Evolutionary conservation across 2,113 vertebrate species (phyloP).

Genomic region (Plestiodon gilberti): DNA sequence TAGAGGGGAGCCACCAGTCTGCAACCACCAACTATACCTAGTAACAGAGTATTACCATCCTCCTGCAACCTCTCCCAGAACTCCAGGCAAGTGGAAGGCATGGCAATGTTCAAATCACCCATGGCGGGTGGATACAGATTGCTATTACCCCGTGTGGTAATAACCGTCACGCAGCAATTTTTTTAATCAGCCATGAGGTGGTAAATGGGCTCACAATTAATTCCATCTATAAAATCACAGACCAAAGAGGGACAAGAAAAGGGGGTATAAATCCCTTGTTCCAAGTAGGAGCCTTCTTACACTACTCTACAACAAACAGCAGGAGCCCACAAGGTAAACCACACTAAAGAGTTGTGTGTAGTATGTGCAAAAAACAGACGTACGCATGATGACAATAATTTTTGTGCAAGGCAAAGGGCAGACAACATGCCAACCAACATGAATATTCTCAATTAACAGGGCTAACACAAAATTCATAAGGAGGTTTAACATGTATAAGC

Average conservation of each 20-base stretch:
- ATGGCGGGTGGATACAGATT: not conserved
- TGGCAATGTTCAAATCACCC: not conserved
- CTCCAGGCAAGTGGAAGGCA: not conserved
- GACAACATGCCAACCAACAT: not conserved
- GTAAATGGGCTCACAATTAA: not conserved
- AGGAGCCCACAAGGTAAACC: not conserved
- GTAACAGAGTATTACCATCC: no score
- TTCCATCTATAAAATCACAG: not conserved
- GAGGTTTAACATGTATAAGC: not conserved
- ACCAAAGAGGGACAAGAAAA: no score
- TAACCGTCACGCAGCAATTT: not conserved
- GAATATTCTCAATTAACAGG: not conserved
- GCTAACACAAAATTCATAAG: not conserved
- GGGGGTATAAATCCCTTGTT: not conserved
- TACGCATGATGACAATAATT: not conserved
- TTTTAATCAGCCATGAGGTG: not conserved
- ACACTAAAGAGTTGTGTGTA: not conserved
- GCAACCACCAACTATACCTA: no score
- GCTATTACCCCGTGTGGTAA: not conserved
- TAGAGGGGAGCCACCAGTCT: not conserved
- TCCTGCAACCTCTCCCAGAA: no score
- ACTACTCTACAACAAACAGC: not conserved
- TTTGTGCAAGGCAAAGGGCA: not conserved
- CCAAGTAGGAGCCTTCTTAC: not conserved
- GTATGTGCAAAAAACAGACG: not conserved